A percentile compares a stretch with the other conserved stretches of the same genome.
phyloP scores from a whole-genome alignment of 2,797 vertebrate species.

The Sciurus carolinensis region DNA sequence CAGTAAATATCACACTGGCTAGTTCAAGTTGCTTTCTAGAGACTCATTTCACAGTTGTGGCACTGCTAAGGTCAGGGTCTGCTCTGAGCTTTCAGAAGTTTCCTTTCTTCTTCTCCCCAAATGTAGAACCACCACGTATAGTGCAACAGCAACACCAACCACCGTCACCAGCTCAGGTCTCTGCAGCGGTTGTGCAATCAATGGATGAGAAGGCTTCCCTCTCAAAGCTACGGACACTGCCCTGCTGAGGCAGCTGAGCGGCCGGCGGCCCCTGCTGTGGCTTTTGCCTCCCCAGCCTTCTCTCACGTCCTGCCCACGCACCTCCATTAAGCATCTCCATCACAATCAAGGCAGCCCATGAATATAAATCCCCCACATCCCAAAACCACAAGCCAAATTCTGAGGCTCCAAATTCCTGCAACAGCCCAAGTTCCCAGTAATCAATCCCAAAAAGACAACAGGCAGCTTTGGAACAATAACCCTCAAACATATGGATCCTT shows the following conservation, averaged over 20 bases:
- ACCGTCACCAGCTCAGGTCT: background rate
- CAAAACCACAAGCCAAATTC: slow-evolving; percentile 46
- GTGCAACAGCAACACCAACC: background rate
- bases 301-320: background rate
- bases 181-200: background rate
- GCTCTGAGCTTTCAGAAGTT: background rate
- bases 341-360: slow-evolving; percentile 45
- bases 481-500: slow-evolving; percentile 60
- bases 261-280: background rate
- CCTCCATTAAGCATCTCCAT: slow-evolving; percentile 49
- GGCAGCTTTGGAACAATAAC: slow-evolving; percentile 66
- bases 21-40: slow-evolving; percentile 26
- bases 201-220: background rate
- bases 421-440: slow-evolving; percentile 44
- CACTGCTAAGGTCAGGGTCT: background rate
- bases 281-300: background rate
- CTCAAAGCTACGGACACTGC: accelerated
- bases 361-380: slow-evolving; percentile 57
- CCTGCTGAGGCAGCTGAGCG: background rate
- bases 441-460: slow-evolving; percentile 65
- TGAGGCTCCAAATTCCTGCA: slow-evolving; percentile 63
- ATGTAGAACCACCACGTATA: background rate
- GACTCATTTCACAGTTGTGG: background rate
- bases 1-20: background rate
- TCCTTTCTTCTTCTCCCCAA: background rate